Evolutionary conservation across 2,797 vertebrate species (phyloP).

Genomic region (Neosilurus mollespiculum): DNA sequence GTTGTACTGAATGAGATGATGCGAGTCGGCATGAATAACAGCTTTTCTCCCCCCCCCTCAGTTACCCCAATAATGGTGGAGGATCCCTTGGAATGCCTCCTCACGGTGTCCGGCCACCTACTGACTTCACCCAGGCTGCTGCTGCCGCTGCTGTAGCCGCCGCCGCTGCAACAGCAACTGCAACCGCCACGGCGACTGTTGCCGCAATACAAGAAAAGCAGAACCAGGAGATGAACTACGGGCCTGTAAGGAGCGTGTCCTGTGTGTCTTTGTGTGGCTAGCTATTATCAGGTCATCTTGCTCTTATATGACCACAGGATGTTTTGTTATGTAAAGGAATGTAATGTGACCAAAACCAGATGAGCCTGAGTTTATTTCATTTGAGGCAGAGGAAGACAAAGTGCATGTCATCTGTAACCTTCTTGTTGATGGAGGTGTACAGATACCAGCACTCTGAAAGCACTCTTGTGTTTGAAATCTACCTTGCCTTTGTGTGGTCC

Average conservation of each 20-base stretch:
- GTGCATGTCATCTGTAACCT: background rate
- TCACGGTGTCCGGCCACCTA: constrained; percentile 75
- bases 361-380: constrained; percentile 17
- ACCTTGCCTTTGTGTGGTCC: constrained; percentile 32
- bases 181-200: constrained; percentile 91
- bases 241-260: constrained; percentile 73
- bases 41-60: constrained; percentile 52
- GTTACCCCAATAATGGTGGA: constrained; percentile 79
- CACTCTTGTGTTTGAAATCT: constrained; percentile 26
- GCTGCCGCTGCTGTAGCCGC: constrained; percentile 87
- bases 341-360: background rate
- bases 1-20: constrained; percentile 6
- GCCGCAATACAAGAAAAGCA: constrained; percentile 94
- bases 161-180: constrained; percentile 88
- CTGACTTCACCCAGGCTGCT: constrained; percentile 90
- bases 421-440: constrained; percentile 15
- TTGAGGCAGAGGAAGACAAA: background rate
- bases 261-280: background rate
- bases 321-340: background rate
- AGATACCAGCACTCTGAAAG: constrained; percentile 18
- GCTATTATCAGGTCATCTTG: constrained; percentile 1
- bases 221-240: constrained; percentile 90
- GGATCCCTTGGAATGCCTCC: constrained; percentile 79
- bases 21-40: constrained; percentile 14
- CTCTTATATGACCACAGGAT: constrained; percentile 1